Conservation (phyloP, 2,888 invertebrate species). For the Bellardia pandia region DNA sequence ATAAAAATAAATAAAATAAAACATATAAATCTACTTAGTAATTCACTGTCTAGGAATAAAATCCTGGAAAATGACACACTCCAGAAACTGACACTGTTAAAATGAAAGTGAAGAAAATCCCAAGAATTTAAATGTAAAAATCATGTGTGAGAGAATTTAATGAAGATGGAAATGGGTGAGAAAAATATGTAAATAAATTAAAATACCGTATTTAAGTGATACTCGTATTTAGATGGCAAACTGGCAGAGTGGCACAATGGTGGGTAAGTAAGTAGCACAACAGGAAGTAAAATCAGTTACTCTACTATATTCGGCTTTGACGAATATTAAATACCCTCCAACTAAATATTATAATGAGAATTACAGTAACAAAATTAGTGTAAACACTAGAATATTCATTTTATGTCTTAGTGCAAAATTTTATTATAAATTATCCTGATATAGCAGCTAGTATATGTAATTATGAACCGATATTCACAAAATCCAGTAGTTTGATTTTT, state of each 20-base stretch:
- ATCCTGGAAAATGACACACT: background rate
- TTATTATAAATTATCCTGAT: too few species aligned
- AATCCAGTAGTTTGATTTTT: too few species aligned
- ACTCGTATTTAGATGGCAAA: background rate
- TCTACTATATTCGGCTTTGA: too few species aligned
- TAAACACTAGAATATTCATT: too few species aligned
- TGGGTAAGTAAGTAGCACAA: background rate
- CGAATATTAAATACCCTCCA: too few species aligned
- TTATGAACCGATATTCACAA: too few species aligned
- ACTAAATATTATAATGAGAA: too few species aligned
- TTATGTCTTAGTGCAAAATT: too few species aligned
- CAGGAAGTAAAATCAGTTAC: too few species aligned
- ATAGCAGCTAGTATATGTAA: too few species aligned
- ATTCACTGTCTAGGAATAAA: background rate
- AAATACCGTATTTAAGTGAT: background rate
- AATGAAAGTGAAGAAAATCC: background rate
- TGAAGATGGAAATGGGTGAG: background rate
- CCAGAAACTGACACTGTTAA: slow-evolving; percentile 7
- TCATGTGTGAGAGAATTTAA: background rate
- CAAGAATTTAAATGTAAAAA: background rate
- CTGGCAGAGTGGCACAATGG: background rate
- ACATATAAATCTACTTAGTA: background rate
- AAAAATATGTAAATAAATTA: background rate
- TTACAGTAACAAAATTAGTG: too few species aligned
- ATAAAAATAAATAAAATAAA: slow-evolving; percentile 43